Conservation (phyloP, 1,140 invertebrate species). For the Elysia chlorotica region DNA sequence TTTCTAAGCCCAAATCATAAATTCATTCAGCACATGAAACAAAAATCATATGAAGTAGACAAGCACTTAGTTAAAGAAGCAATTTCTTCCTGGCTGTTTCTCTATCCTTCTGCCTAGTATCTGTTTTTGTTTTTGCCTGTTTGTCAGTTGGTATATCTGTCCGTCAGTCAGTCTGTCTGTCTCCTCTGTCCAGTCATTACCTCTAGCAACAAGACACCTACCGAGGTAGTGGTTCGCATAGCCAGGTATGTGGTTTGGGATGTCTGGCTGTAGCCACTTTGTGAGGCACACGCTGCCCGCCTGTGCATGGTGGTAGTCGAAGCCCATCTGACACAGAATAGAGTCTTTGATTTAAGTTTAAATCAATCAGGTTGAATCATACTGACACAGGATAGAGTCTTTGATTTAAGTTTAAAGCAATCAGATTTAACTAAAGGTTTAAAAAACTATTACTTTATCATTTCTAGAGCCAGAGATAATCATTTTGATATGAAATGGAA, state of each 20-base stretch:
- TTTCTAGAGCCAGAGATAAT: too few species aligned
- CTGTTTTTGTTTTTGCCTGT: too few species aligned
- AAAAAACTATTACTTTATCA: background rate
- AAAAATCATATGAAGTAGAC: too few species aligned
- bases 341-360: background rate
- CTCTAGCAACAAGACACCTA: too few species aligned
- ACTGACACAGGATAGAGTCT: slow-evolving; percentile 55
- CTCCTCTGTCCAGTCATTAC: too few species aligned
- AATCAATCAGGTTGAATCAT: background rate
- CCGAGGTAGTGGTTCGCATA: slow-evolving; percentile 84
- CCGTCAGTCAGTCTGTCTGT: too few species aligned
- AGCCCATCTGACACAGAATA: slow-evolving; percentile 70
- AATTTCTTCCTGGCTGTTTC: too few species aligned
- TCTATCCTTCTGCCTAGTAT: too few species aligned
- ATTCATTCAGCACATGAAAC: too few species aligned
- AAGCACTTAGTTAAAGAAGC: too few species aligned
- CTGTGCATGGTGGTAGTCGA: slow-evolving; percentile 86
- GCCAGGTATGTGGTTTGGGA: slow-evolving; percentile 74
- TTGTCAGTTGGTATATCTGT: too few species aligned
- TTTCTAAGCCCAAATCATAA: too few species aligned
- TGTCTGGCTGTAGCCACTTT: slow-evolving; percentile 75
- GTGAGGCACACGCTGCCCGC: slow-evolving; percentile 79
- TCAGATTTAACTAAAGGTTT: background rate
- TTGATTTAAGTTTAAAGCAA: background rate
- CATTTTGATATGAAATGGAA: background rate